Conservation (phyloP, 1,140 invertebrate genomes). For the Lepidurus couesii region DNA sequence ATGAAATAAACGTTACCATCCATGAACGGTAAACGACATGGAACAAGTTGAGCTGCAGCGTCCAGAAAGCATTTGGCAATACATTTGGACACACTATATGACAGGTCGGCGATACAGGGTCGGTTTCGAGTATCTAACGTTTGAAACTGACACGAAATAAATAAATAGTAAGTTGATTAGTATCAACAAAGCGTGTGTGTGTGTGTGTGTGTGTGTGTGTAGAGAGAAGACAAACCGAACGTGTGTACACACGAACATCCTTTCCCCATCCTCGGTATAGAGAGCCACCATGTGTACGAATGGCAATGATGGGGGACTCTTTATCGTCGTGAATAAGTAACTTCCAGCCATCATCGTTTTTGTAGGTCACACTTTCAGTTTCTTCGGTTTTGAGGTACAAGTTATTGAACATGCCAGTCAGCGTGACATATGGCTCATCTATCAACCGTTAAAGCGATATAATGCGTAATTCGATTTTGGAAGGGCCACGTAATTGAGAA, state of each 20-base stretch:
- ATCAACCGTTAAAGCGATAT: slow-evolving; percentile 11
- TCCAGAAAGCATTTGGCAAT: slow-evolving; percentile 38
- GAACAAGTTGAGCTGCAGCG: slow-evolving; percentile 33
- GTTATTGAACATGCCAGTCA: slow-evolving; percentile 40
- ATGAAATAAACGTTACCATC: slow-evolving; percentile 29
- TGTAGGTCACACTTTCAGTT: slow-evolving; percentile 30
- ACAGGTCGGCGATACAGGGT: slow-evolving; percentile 36
- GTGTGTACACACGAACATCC: slow-evolving; percentile 38
- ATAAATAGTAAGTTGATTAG: slow-evolving; percentile 15
- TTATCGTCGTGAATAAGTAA: slow-evolving; percentile 39
- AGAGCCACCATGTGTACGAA: slow-evolving; percentile 40
- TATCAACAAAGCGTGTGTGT: not conserved
- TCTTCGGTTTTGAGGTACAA: slow-evolving; percentile 39
- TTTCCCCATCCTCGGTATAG: slow-evolving; percentile 38
- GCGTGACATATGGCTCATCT: slow-evolving; percentile 36
- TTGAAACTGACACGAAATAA: slow-evolving; percentile 36
- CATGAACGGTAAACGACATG: slow-evolving; percentile 39
- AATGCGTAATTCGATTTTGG: not conserved
- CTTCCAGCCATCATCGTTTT: slow-evolving; percentile 38
- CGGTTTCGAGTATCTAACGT: slow-evolving; percentile 37
- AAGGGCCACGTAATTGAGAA: not conserved
- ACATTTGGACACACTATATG: slow-evolving; percentile 39
- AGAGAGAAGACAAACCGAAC: slow-evolving; percentile 35
- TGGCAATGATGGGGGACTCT: slow-evolving; percentile 38
- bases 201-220: too few species aligned